phyloP scores from a whole-genome alignment of 2,113 vertebrate species.

The Thryonomys swinderianus region DNA sequence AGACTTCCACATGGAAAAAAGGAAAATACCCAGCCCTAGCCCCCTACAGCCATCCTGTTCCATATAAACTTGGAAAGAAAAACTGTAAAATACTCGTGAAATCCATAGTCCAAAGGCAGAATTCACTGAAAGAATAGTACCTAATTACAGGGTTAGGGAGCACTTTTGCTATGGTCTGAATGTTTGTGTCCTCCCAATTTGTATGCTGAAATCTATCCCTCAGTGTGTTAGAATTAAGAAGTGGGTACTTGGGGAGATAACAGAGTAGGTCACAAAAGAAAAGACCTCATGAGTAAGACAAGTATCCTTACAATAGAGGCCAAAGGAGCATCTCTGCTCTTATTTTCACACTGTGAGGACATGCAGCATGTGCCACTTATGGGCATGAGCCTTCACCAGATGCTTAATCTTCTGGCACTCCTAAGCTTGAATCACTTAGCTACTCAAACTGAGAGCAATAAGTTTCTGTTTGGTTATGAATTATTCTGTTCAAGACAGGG shows the following conservation, averaged over 20 bases:
- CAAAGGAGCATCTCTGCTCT: background rate
- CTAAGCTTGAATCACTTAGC: background rate
- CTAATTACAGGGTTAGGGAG: background rate
- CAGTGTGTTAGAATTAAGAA: background rate
- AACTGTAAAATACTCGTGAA: background rate
- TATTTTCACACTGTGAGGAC: background rate
- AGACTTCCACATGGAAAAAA: background rate
- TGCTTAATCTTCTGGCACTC: background rate
- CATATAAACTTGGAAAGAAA: background rate
- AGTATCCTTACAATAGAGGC: background rate
- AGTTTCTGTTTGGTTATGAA: background rate
- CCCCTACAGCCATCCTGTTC: background rate
- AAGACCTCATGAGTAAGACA: background rate
- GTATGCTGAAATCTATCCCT: background rate
- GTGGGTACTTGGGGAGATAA: background rate
- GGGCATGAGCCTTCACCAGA: background rate
- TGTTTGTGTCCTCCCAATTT: background rate
- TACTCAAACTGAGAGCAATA: background rate
- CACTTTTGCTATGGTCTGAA: background rate
- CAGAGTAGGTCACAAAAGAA: background rate
- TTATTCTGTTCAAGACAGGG: background rate
- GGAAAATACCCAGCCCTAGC: background rate
- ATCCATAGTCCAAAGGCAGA: background rate
- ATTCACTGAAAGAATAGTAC: background rate
- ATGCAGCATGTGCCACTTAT: background rate